Percentiles rank a stretch among this genome's conserved stretches.
Conservation (phyloP, 2,797 vertebrate genomes). For the Pteropus rufus region DNA sequence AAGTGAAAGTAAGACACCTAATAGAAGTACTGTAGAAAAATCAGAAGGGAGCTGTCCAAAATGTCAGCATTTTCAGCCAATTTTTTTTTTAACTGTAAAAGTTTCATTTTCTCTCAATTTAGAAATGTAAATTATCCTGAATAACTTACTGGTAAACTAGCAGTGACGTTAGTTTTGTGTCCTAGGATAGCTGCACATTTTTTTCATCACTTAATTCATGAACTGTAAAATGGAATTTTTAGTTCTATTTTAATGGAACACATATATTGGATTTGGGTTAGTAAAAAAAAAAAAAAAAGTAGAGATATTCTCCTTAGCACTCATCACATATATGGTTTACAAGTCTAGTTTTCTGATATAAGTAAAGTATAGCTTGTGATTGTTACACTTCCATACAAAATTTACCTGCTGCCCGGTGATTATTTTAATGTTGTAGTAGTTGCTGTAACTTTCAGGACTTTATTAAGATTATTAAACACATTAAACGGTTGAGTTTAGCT, state of each 20-base stretch:
- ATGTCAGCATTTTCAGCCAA: slow-evolving; percentile 1
- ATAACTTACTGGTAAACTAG: neutral
- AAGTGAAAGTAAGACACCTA: slow-evolving; percentile 8
- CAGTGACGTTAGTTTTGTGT: slow-evolving; percentile 17
- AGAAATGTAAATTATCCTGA: neutral
- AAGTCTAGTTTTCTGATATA: slow-evolving; percentile 12
- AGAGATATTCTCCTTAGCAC: neutral
- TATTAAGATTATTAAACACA: neutral
- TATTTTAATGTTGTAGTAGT: neutral
- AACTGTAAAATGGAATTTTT: slow-evolving; percentile 23
- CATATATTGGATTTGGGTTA: slow-evolving; percentile 47
- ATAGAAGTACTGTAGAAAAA: neutral
- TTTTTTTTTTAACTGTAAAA: neutral
- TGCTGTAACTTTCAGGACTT: neutral
- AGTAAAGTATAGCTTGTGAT: neutral
- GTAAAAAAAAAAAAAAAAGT: slow-evolving; percentile 33
- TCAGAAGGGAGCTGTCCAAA: slow-evolving; percentile 26
- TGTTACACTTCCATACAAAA: neutral
- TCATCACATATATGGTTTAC: neutral
- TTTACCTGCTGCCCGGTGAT: neutral
- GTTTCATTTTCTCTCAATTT: slow-evolving; percentile 19
- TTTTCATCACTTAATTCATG: slow-evolving; percentile 32
- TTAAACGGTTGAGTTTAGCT: slow-evolving; percentile 1
- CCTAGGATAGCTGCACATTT: neutral
- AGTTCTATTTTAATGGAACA: neutral